Evolutionary conservation across 2,888 invertebrate genomes (phyloP), one percentile per base, ranked within the genome.

Genomic region (Leucoptera coffeella): DNA sequence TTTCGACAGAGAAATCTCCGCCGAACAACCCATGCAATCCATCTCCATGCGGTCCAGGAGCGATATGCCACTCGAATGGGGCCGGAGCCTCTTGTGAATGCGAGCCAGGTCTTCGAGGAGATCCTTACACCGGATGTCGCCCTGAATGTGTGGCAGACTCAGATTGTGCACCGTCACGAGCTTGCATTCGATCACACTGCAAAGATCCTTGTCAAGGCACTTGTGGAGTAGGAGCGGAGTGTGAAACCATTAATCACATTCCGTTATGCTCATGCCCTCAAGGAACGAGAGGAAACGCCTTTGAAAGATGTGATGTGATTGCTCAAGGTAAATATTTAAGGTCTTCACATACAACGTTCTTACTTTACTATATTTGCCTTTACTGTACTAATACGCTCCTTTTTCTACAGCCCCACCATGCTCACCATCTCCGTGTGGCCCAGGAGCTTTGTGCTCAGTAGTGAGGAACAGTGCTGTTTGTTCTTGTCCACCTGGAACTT

Each of bases 91-190:
- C 77, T 27, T 91, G 90, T 43, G 74, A 77, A 28, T 90, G 88
- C 53, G 59, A 80, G 29, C 73, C 77, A 15, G 82, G 82, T 30
- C 78, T 84, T 38, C 77, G 77, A 34, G 86, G 87, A 12, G 84
- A 85, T 51, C 85, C 86, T 0, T 82, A 85, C 46, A 77, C 81
- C 33, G 78, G 77, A 22, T 85, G 85, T 43, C 74, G 84, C 35
- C 90, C 90, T 1, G 92, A 91, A 53, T 92, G 92, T 51, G 71
- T 91, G 3, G 81, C 85, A 28, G 91, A 91, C 45, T 82, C 85
- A n/a, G 91, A 92, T 40, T 93, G 92, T 54, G 75, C 87, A 1
- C 76, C 85, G 29, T 80, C 87, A 35, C 80, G 82, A 38, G 82
- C 87, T 2, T 92, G 91, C 45, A 82, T 85, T 41, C 78, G 78